A percentile compares a stretch with the other conserved stretches of the same genome.
These are phyloP conservation scores for Pandemis heparana DNA, from an alignment of 2,888 invertebrate genomes.

Conservation along the genomic window DNA sequence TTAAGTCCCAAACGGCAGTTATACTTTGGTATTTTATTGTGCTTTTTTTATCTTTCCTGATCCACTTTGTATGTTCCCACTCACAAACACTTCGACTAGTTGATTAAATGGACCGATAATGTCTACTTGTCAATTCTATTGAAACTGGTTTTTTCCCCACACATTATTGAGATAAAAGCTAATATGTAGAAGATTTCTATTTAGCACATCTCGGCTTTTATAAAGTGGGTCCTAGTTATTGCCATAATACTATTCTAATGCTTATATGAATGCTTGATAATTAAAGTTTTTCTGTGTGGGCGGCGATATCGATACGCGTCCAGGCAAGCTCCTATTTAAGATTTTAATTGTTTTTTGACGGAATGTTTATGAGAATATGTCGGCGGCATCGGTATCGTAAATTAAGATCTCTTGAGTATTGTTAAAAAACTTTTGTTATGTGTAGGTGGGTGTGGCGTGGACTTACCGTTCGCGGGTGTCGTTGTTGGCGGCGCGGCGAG, in stretches of 20 bases:
- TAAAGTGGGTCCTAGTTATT: constrained; percentile 56
- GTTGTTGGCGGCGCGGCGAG: constrained; percentile 76
- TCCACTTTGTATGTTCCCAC: background rate
- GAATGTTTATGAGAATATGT: constrained; percentile 41
- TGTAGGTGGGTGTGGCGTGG: constrained; percentile 36
- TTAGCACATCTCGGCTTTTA: constrained; percentile 13
- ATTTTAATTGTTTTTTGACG: constrained; percentile 60
- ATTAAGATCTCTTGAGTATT: constrained; percentile 11
- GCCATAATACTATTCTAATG: constrained; percentile 71
- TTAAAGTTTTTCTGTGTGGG: constrained; percentile 72
- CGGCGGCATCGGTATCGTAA: constrained; percentile 10
- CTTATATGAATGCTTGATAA: constrained; percentile 66
- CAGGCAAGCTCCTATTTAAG: constrained; percentile 77
- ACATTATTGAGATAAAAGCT: constrained; percentile 19
- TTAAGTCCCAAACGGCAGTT: too few species aligned
- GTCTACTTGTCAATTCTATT: constrained; percentile 16
- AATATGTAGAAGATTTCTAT: constrained; percentile 4
- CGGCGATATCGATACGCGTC: constrained; percentile 63
- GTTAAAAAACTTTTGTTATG: constrained; percentile 6
- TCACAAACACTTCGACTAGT: background rate
- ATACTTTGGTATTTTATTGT: too few species aligned
- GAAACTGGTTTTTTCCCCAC: constrained; percentile 13
- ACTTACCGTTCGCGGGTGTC: constrained; percentile 83
- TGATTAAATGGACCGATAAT: constrained; percentile 9
- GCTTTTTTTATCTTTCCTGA: background rate